These are phyloP conservation scores for Eremobia ochroleuca DNA, from an alignment of 2,888 invertebrate species.

Conservation along the genomic window DNA sequence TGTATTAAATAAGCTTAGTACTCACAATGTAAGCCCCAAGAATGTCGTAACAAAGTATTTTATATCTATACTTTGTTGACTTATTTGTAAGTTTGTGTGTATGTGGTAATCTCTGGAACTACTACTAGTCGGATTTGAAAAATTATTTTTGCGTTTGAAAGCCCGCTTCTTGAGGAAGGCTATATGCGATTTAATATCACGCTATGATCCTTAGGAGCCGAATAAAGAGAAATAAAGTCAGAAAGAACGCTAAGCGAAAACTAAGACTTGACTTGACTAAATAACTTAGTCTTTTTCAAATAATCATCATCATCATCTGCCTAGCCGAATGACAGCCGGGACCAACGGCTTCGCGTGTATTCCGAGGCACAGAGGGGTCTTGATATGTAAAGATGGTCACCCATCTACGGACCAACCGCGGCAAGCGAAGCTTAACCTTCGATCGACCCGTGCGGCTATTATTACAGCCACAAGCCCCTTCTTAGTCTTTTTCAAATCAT, in stretches of 20 bases:
- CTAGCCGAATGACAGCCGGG: background rate
- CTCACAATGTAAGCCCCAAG: slow-evolving; percentile 40
- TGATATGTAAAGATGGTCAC: too few relatives aligned
- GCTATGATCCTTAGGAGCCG: too few relatives aligned
- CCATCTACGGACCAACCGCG: background rate
- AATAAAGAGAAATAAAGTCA: too few relatives aligned
- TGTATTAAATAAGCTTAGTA: slow-evolving; percentile 43
- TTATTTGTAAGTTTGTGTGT: background rate
- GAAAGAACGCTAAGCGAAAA: background rate
- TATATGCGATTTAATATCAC: background rate
- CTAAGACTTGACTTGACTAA: background rate
- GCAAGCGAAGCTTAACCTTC: background rate
- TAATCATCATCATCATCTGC: background rate
- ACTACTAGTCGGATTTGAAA: background rate
- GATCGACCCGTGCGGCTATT: background rate
- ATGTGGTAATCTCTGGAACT: too few relatives aligned
- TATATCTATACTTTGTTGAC: background rate
- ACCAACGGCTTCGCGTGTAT: too few relatives aligned
- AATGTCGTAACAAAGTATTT: slow-evolving; percentile 42
- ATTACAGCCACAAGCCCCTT: background rate
- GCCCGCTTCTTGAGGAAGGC: background rate
- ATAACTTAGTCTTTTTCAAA: background rate
- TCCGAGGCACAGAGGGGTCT: too few relatives aligned
- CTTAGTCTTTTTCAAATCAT: background rate
- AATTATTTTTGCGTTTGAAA: background rate